Evolutionary conservation across 2,888 invertebrate species (phyloP), one percentile per base, ranked within the genome.

Genomic region (Brachyptera putata): DNA sequence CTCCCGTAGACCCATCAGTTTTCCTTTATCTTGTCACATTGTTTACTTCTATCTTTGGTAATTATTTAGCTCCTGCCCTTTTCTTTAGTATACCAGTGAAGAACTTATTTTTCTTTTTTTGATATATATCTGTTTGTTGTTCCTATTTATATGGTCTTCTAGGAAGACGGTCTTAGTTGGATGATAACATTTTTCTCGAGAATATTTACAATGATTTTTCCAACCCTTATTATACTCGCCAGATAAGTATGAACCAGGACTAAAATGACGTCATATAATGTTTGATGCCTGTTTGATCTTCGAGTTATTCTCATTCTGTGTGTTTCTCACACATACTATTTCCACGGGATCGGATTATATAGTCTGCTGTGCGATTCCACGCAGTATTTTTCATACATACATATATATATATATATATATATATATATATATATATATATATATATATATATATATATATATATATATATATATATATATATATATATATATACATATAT

Each of bases 391-490:
- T n/a, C n/a, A 41, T 13, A 4, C 41, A 41, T 41, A 13, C 41
- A 41, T 41, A 13, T 41, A 41, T 41, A 13, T 41, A 13, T 30
- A 24, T 41, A 43, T 39, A 63, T 37, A 14, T 26, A 39, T 50
- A 59, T 37, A 24, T 57, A 58, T 57, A 57, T 59, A 37, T 37
- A 65, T 68, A 68, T 41, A 41, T 41, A n/a, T n/a, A n/a, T n/a
- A n/a, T n/a, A n/a, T n/a, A n/a, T n/a, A n/a, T n/a, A n/a, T n/a
- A n/a, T n/a, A n/a, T n/a, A n/a, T n/a, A n/a, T n/a, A n/a, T n/a
- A 13, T 41, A 41, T 41, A 13, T 41, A 41, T 7, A 18, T 13
- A 13, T 41, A 5, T 16, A 4, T 41, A 18, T 7, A 16, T 7
- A 4, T 16, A 41, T 7, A 18, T 41, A 41, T 7, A 13, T 41